Conservation (phyloP, 1,140 invertebrate genomes). For the Platyscapa corneri region DNA sequence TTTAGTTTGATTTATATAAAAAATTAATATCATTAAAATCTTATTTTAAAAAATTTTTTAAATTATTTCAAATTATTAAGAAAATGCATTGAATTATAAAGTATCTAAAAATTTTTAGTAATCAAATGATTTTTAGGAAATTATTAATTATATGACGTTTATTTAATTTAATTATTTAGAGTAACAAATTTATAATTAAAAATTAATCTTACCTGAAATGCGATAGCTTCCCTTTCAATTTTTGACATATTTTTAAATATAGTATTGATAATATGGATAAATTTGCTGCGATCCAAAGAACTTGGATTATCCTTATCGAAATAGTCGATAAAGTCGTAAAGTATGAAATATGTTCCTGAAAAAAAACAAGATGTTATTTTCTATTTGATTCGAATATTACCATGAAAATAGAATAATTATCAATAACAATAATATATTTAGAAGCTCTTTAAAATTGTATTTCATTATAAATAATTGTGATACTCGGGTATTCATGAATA, state of each 20-base stretch:
- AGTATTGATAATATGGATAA: constrained; percentile 88
- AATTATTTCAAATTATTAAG: too few species aligned
- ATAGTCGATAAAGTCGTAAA: constrained; percentile 93
- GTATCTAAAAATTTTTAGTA: too few species aligned
- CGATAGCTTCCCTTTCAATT: constrained; percentile 90
- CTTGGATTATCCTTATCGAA: constrained; percentile 90
- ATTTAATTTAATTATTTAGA: neutral
- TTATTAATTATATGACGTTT: too few species aligned
- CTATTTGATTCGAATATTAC: neutral
- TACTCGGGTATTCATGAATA: too few species aligned
- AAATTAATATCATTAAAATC: too few species aligned
- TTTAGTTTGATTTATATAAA: too few species aligned
- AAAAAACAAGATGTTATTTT: constrained; percentile 51
- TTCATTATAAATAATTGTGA: too few species aligned
- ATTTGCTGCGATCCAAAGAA: constrained; percentile 86
- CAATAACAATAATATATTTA: neutral
- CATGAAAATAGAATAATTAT: constrained; percentile 17
- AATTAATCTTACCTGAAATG: constrained; percentile 90
- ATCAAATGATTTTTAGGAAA: too few species aligned
- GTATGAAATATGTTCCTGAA: constrained; percentile 92
- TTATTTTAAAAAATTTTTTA: too few species aligned
- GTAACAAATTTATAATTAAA: too few species aligned
- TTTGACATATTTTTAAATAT: constrained; percentile 90
- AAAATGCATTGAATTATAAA: too few species aligned
- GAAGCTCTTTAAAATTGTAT: too few species aligned